phyloP scores from a whole-genome alignment of 2,113 vertebrate species.

The Nipponia nippon region DNA sequence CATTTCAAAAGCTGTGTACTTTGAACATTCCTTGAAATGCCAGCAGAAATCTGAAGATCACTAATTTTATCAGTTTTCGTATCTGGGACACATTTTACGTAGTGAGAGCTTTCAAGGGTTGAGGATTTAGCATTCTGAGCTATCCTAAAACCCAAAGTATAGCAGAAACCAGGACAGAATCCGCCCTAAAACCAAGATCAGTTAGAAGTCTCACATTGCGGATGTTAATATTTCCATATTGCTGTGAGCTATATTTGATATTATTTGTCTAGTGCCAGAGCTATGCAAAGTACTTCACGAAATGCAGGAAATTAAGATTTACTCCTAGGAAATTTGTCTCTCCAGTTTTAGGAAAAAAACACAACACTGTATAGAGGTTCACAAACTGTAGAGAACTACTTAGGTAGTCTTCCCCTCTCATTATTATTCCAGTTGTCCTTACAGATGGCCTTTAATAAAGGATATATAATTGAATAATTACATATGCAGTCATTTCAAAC shows the following conservation, averaged over 20 bases:
- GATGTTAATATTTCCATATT: background rate
- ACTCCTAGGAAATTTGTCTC: background rate
- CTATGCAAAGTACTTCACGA: background rate
- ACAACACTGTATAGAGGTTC: background rate
- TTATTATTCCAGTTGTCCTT: background rate
- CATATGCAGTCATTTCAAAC: background rate
- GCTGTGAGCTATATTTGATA: background rate
- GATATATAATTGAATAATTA: background rate
- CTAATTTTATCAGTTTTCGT: background rate
- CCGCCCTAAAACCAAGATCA: background rate
- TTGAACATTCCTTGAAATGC: conserved; percentile 11
- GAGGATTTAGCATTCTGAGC: background rate
- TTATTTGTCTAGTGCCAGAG: background rate
- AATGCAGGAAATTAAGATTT: background rate
- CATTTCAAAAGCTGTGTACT: conserved; percentile 15
- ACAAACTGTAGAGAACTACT: background rate
- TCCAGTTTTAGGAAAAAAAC: background rate
- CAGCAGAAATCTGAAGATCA: background rate
- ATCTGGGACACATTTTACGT: conserved; percentile 2
- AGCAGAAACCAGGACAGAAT: background rate
- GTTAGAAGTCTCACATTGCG: background rate
- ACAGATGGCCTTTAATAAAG: background rate
- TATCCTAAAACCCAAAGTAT: background rate
- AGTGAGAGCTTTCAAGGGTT: background rate
- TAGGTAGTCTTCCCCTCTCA: background rate